These are phyloP conservation scores for Scolopax bukidnonensis DNA, from an alignment of 2,797 vertebrate genomes.

Conservation along the genomic window DNA sequence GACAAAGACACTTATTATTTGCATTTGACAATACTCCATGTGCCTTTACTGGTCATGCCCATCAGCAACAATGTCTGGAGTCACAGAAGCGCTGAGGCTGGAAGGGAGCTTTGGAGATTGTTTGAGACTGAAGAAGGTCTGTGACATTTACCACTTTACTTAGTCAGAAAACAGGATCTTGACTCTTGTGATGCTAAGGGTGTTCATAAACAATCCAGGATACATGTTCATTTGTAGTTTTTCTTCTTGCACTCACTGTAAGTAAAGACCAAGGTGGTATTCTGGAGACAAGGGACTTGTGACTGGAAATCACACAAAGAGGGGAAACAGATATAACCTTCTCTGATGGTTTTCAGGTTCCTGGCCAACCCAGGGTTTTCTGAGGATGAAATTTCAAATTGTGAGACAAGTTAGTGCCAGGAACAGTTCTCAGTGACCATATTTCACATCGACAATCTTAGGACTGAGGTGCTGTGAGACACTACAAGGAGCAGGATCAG, in stretches of 20 bases:
- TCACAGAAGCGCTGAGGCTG: neutral
- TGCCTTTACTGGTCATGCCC: neutral
- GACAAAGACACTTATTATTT: neutral
- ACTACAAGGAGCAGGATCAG: neutral
- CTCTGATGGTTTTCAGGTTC: neutral
- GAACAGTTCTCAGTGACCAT: too few relatives aligned
- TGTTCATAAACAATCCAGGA: neutral
- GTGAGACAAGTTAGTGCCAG: too few relatives aligned
- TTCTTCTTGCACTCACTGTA: fast-evolving
- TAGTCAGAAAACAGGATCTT: neutral
- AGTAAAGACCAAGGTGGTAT: neutral
- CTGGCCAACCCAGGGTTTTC: neutral
- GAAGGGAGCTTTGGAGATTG: fast-evolving
- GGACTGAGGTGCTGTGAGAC: neutral
- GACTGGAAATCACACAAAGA: neutral
- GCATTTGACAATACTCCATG: neutral
- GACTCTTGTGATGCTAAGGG: neutral
- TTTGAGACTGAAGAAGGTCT: neutral
- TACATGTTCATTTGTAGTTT: fast-evolving
- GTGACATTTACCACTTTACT: neutral
- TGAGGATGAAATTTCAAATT: neutral
- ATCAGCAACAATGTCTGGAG: neutral
- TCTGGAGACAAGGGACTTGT: neutral
- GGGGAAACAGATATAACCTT: fast-evolving
- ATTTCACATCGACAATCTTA: neutral